Base-by-base conservation (phyloP, 2,113 vertebrate species). In the Megaceryle maxima region DNA sequence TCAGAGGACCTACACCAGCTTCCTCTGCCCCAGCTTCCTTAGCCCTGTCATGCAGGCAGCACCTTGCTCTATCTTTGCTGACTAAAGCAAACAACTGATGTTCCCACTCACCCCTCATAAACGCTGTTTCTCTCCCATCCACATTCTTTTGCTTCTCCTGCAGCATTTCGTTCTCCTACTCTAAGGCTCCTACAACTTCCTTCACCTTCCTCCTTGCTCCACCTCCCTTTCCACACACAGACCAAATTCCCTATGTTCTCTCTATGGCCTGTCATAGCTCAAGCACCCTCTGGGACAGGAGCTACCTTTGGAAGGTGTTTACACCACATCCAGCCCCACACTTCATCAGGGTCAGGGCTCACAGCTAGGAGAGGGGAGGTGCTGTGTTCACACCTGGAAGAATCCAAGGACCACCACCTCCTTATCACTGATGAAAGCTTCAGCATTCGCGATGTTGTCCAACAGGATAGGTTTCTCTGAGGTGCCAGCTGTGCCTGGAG, bases 371-470 rank as follows among this genome's bases (percentile, higher is more conserved):
- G 57, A 84, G 18, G 11, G 5, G 15, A 94, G 9, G 10, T 17
- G 31, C 60, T 85, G 24, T 51, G 39, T 80, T 97, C 97, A 77
- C 88, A 99, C 99, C 99, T 99, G 98, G 87, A 99, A 98, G 97
- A 99, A 99, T 91, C 99, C 99, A 67, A 99, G 51, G 75, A 99
- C 95, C 1, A 95, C 98, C 95, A 99, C 98, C 51, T 99, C 99
- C 1, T 97, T 98, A 9, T 98, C 90, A 22, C 97, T 77, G 13
- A 99, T 84, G 90, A 99, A 99, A 83, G 98, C 96, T 96, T 97
- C 82, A 0, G 97, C 96, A 7, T 98, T 97, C 37, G 88, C 50
- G 3, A 97, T 78, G 88, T 97, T 94, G 2, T 95, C 87, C 93
- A 99, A 97, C 41, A 69, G 79, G 69, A 84, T 13, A 9, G 97